phyloP scores from a whole-genome alignment of 2,797 vertebrate genomes.

The Lemur catta region DNA sequence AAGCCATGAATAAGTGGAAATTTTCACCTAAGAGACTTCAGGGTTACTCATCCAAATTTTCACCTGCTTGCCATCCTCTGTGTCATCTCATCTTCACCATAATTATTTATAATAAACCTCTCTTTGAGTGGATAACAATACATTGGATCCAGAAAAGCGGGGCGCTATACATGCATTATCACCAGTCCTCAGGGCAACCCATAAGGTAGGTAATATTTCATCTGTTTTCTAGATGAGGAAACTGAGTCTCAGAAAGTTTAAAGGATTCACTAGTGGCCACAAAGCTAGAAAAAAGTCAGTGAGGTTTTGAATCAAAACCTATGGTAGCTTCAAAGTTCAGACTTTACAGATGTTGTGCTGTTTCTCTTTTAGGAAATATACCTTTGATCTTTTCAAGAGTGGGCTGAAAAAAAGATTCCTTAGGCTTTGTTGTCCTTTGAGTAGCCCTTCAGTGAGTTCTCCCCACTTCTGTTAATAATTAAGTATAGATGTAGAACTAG shows the following conservation, averaged over 20 bases:
- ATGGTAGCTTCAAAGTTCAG: neutral
- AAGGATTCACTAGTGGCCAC: neutral
- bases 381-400: neutral
- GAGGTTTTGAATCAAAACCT: neutral
- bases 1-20: neutral
- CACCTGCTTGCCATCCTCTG: neutral
- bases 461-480: neutral
- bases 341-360: neutral
- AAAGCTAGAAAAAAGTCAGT: neutral
- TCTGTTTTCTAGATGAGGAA: neutral
- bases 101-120: slow-evolving; percentile 3
- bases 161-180: neutral
- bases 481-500: neutral
- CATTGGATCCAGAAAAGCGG: neutral
- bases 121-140: neutral
- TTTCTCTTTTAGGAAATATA: neutral
- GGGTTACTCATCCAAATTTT: neutral
- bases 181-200: neutral
- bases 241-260: neutral
- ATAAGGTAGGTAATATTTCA: neutral
- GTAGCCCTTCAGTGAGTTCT: neutral
- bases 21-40: neutral
- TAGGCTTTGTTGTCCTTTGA: neutral
- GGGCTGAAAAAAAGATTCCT: neutral
- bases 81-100: neutral